Percentiles rank a stretch among this genome's conserved stretches.
Conservation (phyloP, 2,113 vertebrate species). For the Furnarius figulus region DNA sequence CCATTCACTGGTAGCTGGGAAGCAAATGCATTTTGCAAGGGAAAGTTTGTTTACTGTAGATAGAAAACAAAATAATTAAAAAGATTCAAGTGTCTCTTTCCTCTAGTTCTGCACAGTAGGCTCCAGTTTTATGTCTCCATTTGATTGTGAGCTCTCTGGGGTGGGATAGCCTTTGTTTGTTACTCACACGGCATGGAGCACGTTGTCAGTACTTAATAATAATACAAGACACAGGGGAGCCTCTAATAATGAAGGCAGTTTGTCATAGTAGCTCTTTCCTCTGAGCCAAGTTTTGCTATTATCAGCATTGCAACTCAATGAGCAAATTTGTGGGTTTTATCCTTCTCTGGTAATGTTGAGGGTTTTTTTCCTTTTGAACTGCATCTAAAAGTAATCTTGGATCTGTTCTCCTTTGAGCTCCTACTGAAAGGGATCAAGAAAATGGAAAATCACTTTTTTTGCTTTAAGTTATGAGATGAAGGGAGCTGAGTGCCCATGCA, state of each 20-base stretch:
- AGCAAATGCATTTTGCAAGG: conserved; percentile 21
- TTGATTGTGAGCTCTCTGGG: conserved; percentile 54
- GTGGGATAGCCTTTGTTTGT: conserved; percentile 60
- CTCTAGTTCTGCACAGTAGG: conserved; percentile 46
- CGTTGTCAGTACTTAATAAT: conserved; percentile 56
- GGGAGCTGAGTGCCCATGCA: neutral
- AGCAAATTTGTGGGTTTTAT: conserved; percentile 40
- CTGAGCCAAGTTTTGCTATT: neutral
- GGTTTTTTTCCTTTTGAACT: neutral
- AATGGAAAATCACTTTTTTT: neutral
- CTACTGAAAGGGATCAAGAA: neutral
- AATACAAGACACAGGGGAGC: conserved; percentile 50
- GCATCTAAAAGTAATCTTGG: neutral
- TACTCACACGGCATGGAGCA: neutral
- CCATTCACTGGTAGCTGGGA: neutral
- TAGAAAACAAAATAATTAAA: conserved; percentile 56
- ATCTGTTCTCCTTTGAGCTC: neutral
- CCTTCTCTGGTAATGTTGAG: neutral
- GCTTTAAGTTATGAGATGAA: neutral
- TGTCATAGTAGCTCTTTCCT: conserved; percentile 48
- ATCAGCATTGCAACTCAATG: conserved; percentile 12
- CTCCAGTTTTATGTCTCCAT: conserved; percentile 36
- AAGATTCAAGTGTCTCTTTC: conserved; percentile 25
- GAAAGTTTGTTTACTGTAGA: conserved; percentile 56
- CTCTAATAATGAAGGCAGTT: conserved; percentile 69